Evolutionary conservation across 2,797 vertebrate genomes (phyloP).

Genomic region (Mormyrus hasselquistii): DNA sequence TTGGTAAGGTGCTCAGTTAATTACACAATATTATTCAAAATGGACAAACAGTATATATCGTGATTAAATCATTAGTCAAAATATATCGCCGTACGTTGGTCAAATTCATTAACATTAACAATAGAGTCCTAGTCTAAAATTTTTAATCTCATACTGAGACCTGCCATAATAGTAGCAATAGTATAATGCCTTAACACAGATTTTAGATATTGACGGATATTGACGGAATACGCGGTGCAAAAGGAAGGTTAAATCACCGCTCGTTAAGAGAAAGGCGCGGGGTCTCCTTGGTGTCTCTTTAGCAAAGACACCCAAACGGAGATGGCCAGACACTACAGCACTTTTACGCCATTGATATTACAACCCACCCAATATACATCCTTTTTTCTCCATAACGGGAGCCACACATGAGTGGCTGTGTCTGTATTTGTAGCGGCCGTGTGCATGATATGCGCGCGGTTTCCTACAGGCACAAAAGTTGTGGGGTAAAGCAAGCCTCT

Average conservation of each 20-base stretch:
- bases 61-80: constrained; percentile 10
- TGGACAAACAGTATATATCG: not conserved
- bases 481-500: constrained; percentile 53
- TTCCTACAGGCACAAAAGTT: constrained; percentile 53
- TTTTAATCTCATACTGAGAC: not conserved
- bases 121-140: not conserved
- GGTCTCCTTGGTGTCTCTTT: not conserved
- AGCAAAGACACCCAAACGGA: not conserved
- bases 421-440: constrained; percentile 36
- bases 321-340: not conserved
- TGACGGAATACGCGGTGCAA: not conserved
- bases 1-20: not conserved
- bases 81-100: not conserved
- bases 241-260: not conserved
- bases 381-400: constrained; percentile 34
- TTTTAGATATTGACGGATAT: not conserved
- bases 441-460: constrained; percentile 48
- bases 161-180: not conserved
- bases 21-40: not conserved
- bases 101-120: not conserved
- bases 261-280: not conserved
- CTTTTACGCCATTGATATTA: constrained; percentile 45
- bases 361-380: constrained; percentile 53
- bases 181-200: not conserved
- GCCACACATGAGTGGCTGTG: constrained; percentile 9